A percentile compares a stretch with the other conserved stretches of the same genome.
These are phyloP conservation scores for Drosophila seclusa DNA, from an alignment of 2,888 invertebrate species.

Conservation along the genomic window DNA sequence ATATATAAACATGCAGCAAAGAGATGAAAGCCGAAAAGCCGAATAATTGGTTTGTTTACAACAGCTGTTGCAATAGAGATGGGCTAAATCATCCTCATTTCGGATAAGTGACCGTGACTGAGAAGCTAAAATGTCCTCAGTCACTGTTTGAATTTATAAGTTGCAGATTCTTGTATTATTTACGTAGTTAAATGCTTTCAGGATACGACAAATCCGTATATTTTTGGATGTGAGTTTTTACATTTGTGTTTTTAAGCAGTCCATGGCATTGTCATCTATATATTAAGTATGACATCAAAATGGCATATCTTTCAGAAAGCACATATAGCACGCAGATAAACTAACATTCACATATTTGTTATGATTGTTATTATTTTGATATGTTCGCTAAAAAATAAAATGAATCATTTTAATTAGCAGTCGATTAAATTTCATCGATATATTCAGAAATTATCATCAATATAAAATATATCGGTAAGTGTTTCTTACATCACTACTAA, in stretches of 20 bases:
- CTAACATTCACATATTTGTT: background rate
- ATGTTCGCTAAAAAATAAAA: background rate
- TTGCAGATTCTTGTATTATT: background rate
- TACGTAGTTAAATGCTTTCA: background rate
- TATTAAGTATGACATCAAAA: background rate
- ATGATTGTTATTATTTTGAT: background rate
- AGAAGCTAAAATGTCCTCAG: background rate
- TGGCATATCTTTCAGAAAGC: background rate
- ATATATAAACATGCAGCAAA: background rate
- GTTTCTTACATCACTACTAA: constrained; percentile 53
- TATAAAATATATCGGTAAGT: constrained; percentile 33
- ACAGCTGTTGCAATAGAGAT: constrained; percentile 46
- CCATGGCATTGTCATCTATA: background rate
- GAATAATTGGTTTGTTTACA: constrained; percentile 41
- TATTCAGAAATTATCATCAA: background rate
- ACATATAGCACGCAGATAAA: background rate
- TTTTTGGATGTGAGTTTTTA: background rate
- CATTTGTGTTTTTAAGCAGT: background rate
- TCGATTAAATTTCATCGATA: constrained; percentile 33
- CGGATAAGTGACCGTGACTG: background rate
- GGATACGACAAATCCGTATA: background rate
- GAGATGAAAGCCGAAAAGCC: background rate
- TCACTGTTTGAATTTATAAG: background rate
- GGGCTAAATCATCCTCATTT: background rate
- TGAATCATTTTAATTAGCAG: background rate